Base-by-base conservation (phyloP, 2,888 invertebrate species). In the Dryobota labecula region DNA sequence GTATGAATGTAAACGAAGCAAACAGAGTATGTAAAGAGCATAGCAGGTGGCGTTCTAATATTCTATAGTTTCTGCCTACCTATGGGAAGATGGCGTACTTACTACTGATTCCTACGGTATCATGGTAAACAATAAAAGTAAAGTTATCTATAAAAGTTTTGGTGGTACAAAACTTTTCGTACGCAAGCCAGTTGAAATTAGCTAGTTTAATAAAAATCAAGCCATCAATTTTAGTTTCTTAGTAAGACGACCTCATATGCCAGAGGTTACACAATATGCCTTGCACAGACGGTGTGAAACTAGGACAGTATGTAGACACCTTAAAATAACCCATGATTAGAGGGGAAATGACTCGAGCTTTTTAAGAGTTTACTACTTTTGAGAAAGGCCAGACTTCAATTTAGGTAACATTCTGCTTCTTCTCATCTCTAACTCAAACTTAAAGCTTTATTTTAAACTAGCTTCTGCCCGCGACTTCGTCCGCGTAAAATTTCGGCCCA, bases 221-320 rank as follows among this genome's bases (percentile, higher is more conserved):
- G 7, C 2, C 5, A 13, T 51, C 38, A 45, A 45, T 24, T 56
- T 51, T 18, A 62, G 13, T 1, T 45, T 68, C 24, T 13, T 64
- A 73, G 43, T 30, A 24, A 27, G 43, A 43, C 53, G 79, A 57
- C 72, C 72, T 62, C 38, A 69, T 76, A 43, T 76, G 11, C 63
- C 47, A 33, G 36, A 30, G 79, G 65, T 76, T 76, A 65, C 76
- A 73, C 79, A 76, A 76, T 63, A 41, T 73, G 43, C 51, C 30
- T 9, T 38, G 38, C 77, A 51, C 45, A 76, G 33, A 30, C 74
- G 41, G 24, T 64, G 43, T 3, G 53, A 15, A 79, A 79, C 30
- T 79, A 27, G 76, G 60, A 73, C 79, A 73, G 73, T 54, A 27
- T 64, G 43, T 79, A 79, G 73, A 64, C 30, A 64, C 79, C 76